Conservation (phyloP, 2,888 invertebrate genomes). For the Griposia aprilina region DNA sequence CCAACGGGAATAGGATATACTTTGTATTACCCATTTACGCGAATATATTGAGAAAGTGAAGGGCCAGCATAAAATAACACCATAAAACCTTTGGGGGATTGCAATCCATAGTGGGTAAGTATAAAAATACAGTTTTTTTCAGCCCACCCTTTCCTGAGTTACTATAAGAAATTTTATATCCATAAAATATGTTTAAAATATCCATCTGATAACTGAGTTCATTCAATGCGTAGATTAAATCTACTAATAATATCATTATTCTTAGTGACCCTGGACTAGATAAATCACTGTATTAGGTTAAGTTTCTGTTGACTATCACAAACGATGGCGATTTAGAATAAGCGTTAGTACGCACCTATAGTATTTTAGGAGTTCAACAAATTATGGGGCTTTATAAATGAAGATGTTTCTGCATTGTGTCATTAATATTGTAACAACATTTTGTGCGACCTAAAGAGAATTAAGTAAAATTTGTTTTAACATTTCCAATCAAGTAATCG, state of each 20-base stretch:
- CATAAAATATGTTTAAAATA: conserved; percentile 74
- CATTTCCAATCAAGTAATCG: conserved; percentile 38
- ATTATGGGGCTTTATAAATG: conserved; percentile 38
- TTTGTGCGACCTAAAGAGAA: conserved; percentile 12
- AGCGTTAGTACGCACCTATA: conserved; percentile 67
- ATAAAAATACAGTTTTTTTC: conserved; percentile 75
- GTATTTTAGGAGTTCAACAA: conserved; percentile 59
- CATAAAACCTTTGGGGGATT: conserved; percentile 60
- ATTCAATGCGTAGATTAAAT: conserved; percentile 83
- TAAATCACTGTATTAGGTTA: conserved; percentile 80
- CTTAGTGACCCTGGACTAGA: conserved; percentile 78
- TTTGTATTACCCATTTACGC: neutral
- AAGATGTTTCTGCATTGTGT: conserved; percentile 56
- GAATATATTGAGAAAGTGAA: conserved; percentile 11
- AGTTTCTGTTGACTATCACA: conserved; percentile 71
- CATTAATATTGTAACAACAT: conserved; percentile 24
- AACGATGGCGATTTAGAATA: conserved; percentile 66
- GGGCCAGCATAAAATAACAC: neutral
- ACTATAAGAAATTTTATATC: conserved; percentile 78
- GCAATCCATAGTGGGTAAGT: conserved; percentile 77
- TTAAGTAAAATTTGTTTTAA: conserved; percentile 13
- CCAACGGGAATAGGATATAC: neutral
- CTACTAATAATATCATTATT: conserved; percentile 82
- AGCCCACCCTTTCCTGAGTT: conserved; percentile 79
- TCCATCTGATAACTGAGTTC: conserved; percentile 71